Evolutionary conservation across 2,888 invertebrate species (phyloP).

Genomic region (Mamestra brassicae): DNA sequence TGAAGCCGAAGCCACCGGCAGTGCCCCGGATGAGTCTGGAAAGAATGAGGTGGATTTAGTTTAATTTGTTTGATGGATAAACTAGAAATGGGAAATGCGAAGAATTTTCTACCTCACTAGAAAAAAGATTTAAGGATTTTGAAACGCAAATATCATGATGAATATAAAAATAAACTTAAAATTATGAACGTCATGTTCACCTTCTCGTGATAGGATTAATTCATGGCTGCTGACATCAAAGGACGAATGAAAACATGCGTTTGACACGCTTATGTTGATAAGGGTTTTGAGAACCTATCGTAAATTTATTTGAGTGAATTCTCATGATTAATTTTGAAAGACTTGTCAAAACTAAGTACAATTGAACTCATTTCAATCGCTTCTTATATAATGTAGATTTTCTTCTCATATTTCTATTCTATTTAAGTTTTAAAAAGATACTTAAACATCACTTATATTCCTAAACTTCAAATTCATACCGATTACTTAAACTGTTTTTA

Average conservation of each 20-base stretch:
- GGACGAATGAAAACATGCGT: neutral
- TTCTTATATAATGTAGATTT: too few species aligned
- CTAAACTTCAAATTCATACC: neutral
- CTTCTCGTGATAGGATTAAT: neutral
- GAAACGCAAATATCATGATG: too few species aligned
- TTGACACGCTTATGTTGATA: neutral
- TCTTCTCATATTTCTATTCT: too few species aligned
- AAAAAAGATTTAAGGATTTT: too few species aligned
- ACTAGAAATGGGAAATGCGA: too few species aligned
- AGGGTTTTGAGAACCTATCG: neutral
- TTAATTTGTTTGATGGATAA: too few species aligned
- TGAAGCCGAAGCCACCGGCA: slow-evolving; percentile 95
- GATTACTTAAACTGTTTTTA: neutral
- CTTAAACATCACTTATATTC: too few species aligned
- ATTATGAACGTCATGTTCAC: too few species aligned
- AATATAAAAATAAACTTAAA: too few species aligned
- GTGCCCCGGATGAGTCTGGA: slow-evolving; percentile 87
- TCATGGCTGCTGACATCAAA: slow-evolving; percentile 3
- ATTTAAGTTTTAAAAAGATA: too few species aligned
- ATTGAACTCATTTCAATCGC: neutral
- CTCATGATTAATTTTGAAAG: too few species aligned
- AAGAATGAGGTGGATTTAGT: slow-evolving; percentile 2
- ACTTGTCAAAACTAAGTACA: neutral
- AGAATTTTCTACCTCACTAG: too few species aligned
- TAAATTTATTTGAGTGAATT: neutral